phyloP scores from a whole-genome alignment of 37 sponge, comb jelly and placozoan species.

The Theonella swinhoei region DNA sequence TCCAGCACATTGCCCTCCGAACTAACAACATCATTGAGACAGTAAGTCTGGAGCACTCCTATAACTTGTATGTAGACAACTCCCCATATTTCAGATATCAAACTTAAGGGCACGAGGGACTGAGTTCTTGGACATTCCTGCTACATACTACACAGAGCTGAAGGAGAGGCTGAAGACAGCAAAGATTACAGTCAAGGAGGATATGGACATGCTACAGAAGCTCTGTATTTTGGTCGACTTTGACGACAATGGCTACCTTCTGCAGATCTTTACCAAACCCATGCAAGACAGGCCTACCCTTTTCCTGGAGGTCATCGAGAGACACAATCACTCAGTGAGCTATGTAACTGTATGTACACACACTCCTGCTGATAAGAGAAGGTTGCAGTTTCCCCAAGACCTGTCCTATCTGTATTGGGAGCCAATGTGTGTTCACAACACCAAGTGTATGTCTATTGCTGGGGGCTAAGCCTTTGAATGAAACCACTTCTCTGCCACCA shows the following conservation, averaged over 20 bases:
- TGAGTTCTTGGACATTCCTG: constrained; percentile 89
- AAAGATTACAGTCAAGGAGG: constrained; percentile 82
- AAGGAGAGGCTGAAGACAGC: constrained; percentile 78
- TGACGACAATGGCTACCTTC: constrained; percentile 97
- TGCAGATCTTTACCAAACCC: constrained; percentile 98
- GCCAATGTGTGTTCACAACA: background rate
- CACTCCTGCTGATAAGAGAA: background rate
- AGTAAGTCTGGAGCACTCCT: constrained; percentile 30
- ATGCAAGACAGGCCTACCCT: constrained; percentile 97
- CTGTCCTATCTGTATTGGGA: background rate
- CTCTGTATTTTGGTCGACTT: constrained; percentile 95
- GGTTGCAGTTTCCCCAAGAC: background rate
- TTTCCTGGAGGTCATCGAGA: constrained; percentile 95
- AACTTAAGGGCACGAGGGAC: constrained; percentile 82
- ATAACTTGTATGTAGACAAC: background rate
- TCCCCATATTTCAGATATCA: constrained; percentile 56
- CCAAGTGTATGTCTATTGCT: background rate
- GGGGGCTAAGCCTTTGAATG: background rate
- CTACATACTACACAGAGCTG: constrained; percentile 86
- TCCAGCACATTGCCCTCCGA: constrained; percentile 97
- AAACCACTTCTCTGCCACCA: background rate
- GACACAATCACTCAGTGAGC: constrained; percentile 91
- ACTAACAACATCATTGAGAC: constrained; percentile 82
- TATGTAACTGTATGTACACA: background rate
- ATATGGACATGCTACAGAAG: constrained; percentile 81